Base-by-base conservation (phyloP, 2,888 invertebrate genomes). In the Diaphora mendica region DNA sequence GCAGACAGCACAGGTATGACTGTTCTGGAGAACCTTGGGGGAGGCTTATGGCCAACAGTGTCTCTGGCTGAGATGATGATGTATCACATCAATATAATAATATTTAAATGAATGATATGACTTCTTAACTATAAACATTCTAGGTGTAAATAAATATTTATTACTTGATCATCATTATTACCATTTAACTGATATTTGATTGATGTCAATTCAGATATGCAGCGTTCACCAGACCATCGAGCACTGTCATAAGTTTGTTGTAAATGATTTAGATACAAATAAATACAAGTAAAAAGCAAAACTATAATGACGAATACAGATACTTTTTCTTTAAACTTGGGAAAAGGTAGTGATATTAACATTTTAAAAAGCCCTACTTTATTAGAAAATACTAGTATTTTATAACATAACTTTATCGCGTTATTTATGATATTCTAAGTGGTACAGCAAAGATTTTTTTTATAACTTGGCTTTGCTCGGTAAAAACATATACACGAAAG, bases 171-270 rank as follows among this genome's bases (percentile, higher is more conserved):
- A 44, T 44, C 15, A 44, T 79, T 83, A 48, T 30, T 74, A 94
- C 94, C 93, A 82, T 90, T 90, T 72, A 94, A 79, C 81, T 94
- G 94, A 86, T 93, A 93, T 87, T 92, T 93, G 26, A 93, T 83
- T 23, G 93, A 91, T 5, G 89, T 88, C 72, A 94, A 79, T 83
- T 94, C 93, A 3, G 92, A 89, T n/a, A 89, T 30, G 79, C 94
- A 94, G 48, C 91, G 87, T 73, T 92, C 89, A n/a, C 88, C 90
- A 30, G 90, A 87, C 83, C 85, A 89, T 70, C 90, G 88, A 30
- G 85, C 86, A 77, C 73, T 89, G 71, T 87, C 86, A 71, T 86
- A 89, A 65, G 79, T 89, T 73, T 90, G 89, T 88, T 92, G 91
- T 76, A 92, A 81, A 74, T 89, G 84, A 82, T 88, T 87, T 48